Evolutionary conservation across 1,140 invertebrate species (phyloP).

Genomic region (Psilanteris sp.): DNA sequence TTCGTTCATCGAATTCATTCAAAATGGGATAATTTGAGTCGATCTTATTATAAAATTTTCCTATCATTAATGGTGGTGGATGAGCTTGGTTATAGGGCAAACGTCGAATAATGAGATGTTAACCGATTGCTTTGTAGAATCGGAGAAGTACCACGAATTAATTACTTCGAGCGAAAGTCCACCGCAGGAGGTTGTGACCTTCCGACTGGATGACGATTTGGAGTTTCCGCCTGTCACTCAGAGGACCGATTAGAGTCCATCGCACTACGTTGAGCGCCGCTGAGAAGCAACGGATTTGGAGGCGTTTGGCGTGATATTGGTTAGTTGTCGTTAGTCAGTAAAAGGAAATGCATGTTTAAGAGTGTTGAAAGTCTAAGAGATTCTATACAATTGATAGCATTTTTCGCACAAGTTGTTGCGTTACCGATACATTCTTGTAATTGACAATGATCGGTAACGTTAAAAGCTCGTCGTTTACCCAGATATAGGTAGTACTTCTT

Average conservation of each 20-base stretch:
- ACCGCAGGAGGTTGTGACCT: conserved; percentile 81
- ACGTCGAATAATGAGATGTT: conserved; percentile 20
- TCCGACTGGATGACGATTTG: conserved; percentile 88
- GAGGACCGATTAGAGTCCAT: conserved; percentile 81
- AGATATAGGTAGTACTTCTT: too few species aligned
- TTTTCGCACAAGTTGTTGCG: too few species aligned
- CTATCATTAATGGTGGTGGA: conserved; percentile 43
- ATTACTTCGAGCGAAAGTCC: conserved; percentile 84
- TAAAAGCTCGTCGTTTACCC: too few species aligned
- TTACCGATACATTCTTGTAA: too few species aligned
- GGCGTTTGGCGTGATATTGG: background rate
- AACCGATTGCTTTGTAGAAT: conserved; percentile 82
- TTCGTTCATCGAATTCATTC: conserved; percentile 25
- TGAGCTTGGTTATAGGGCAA: background rate
- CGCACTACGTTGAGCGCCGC: background rate
- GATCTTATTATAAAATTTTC: conserved; percentile 60
- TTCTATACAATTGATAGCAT: too few species aligned
- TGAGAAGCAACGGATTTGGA: background rate
- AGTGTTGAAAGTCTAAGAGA: too few species aligned
- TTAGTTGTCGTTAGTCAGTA: conserved; percentile 21
- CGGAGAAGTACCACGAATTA: conserved; percentile 88
- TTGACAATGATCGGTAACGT: too few species aligned
- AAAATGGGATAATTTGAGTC: conserved; percentile 27
- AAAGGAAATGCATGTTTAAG: too few species aligned
- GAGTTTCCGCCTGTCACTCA: conserved; percentile 91